Conservation (phyloP, 2,113 vertebrate genomes). For the Perccottus glenii region DNA sequence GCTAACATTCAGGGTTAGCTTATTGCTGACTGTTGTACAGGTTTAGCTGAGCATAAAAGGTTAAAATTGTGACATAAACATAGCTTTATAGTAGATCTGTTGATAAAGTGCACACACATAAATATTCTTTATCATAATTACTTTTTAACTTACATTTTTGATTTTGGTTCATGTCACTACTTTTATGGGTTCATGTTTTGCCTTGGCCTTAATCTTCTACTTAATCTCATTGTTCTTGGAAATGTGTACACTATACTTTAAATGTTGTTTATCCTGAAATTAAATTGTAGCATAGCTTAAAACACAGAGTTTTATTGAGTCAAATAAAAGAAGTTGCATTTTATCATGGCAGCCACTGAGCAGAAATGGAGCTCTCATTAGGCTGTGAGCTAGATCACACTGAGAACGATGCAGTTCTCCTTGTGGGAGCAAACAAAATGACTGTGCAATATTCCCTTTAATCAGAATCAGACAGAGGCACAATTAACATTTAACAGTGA, state of each 20-base stretch:
- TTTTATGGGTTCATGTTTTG: too few species aligned
- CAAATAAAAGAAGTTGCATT: too few species aligned
- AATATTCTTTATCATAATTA: too few species aligned
- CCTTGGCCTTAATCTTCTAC: too few species aligned
- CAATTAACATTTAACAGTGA: slow-evolving; percentile 44
- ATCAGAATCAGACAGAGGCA: slow-evolving; percentile 39
- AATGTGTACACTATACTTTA: too few species aligned
- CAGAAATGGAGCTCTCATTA: slow-evolving; percentile 34
- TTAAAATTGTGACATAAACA: not conserved
- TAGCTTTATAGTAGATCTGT: not conserved
- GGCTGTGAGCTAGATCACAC: slow-evolving; percentile 5
- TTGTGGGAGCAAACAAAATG: slow-evolving; percentile 24
- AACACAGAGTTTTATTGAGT: not conserved
- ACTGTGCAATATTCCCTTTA: slow-evolving; percentile 45
- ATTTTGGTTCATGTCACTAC: not conserved
- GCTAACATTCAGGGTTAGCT: not conserved
- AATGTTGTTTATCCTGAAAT: too few species aligned
- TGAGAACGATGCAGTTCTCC: slow-evolving; percentile 28
- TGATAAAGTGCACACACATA: not conserved
- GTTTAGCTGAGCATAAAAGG: not conserved
- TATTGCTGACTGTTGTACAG: not conserved
- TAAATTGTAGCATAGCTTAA: not conserved
- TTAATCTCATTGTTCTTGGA: too few species aligned
- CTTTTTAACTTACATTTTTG: too few species aligned
- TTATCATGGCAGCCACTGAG: slow-evolving; percentile 1